Percentiles rank a stretch among this genome's conserved stretches.
Conservation (phyloP, 2,113 vertebrate genomes). For the Murina feae region DNA sequence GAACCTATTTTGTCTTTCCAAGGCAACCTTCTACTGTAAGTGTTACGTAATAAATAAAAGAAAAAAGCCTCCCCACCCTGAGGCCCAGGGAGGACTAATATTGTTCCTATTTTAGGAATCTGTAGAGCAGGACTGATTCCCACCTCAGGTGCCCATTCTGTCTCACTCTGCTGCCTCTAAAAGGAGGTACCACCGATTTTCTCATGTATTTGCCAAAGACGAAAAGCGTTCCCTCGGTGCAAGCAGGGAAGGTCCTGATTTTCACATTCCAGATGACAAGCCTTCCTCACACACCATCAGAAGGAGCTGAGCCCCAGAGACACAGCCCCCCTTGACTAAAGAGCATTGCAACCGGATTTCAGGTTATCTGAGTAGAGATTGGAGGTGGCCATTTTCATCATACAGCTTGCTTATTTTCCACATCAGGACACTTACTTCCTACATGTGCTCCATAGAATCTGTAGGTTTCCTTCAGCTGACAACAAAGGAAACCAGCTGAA, state of each 20-base stretch:
- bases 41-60: neutral
- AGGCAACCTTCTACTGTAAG: neutral
- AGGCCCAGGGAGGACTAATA: neutral
- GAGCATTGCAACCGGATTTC: neutral
- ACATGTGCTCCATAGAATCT: neutral
- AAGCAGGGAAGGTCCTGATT: neutral
- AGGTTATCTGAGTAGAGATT: neutral
- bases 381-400: neutral
- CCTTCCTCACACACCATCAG: neutral
- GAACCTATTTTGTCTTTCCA: neutral
- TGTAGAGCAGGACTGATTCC: neutral
- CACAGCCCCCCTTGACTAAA: neutral
- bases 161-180: too few species aligned
- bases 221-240: neutral
- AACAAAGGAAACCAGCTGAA: conserved; percentile 20
- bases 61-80: too few species aligned
- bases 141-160: neutral
- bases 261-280: neutral
- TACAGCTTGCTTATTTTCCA: conserved; percentile 32
- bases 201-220: neutral
- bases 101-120: neutral
- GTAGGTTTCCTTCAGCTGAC: conserved; percentile 29
- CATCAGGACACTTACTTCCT: neutral
- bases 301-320: neutral
- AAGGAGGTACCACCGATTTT: neutral